Evolutionary conservation across 2,888 invertebrate species (phyloP), one percentile per base, ranked within the genome.

Genomic region (Acanthopleura granulata): DNA sequence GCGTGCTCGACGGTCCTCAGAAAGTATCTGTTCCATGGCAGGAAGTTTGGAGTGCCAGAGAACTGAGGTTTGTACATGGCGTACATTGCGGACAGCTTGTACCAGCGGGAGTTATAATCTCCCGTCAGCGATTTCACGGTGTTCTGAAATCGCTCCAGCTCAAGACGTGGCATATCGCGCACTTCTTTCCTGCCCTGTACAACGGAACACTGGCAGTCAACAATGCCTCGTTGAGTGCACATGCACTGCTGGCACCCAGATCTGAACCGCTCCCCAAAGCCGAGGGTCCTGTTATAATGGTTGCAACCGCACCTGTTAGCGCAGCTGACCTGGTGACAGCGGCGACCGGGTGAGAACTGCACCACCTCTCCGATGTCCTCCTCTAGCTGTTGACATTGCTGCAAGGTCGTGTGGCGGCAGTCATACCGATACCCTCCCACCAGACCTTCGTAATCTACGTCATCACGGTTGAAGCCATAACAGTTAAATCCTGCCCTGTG

Each of bases 11-110:
- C 82, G 51, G 81, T 77, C 9, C 85, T 80, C 72, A 89, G 76
- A 78, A 86, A 89, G 62, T 85, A 83, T n/a, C 90, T 76, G 75
- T 88, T 85, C 89, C 89, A 90, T 0, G 88, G 87, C 25, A 89
- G 79, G 72, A 88, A 90, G 27, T 80, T 80, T n/a, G 78, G 72
- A 62, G 77, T 84, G 15, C 88, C 87, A 6, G 84, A 82, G 15
- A 87, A 86, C 74, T 88, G 87, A 3, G 88, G 87, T 72, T 86
- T 82, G 78, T 86, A 79, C 25, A 81, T 76, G 25, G 83, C 83
- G 80, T 87, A 88, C 70, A 85, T 79, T 40, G 82, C 72, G 1
- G 88, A 86, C 69, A 88, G 82, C n/a, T 82, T 73, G 49, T 82
- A 84, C 90, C 90, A 90, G 51, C 79, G 77, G 15, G 87, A 87